phyloP scores from a whole-genome alignment of 2,113 vertebrate species.

The Sceloporus tristichus region DNA sequence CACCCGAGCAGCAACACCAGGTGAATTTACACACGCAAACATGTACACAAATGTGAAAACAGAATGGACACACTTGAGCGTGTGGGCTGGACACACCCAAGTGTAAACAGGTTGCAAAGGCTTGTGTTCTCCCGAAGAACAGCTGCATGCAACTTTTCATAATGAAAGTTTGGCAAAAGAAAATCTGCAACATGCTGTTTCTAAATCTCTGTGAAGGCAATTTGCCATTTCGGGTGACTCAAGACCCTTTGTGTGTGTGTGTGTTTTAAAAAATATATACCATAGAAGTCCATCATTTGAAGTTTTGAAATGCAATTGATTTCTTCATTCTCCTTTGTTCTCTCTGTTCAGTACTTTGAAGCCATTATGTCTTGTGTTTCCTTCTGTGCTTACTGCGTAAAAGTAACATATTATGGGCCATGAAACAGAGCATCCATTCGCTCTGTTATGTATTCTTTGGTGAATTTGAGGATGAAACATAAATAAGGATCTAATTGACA shows the following conservation, averaged over 20 bases:
- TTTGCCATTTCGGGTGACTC: neutral
- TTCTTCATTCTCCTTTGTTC: slow-evolving; percentile 8
- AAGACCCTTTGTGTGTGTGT: neutral
- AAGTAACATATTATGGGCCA: slow-evolving; percentile 9
- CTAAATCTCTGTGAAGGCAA: slow-evolving; percentile 13
- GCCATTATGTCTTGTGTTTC: slow-evolving; percentile 11
- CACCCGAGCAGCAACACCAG: too few species aligned
- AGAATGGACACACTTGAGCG: too few species aligned
- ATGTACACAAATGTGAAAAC: too few species aligned
- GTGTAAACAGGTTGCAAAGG: too few species aligned
- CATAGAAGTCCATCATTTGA: neutral
- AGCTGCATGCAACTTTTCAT: neutral
- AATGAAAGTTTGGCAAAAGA: neutral
- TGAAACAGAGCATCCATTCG: neutral
- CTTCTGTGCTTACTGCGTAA: slow-evolving; percentile 4
- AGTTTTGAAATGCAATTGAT: slow-evolving; percentile 2
- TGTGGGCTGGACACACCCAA: too few species aligned
- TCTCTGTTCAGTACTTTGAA: neutral
- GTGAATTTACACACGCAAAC: too few species aligned
- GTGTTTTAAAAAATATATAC: neutral
- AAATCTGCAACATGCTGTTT: neutral
- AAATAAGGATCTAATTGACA: slow-evolving; percentile 55
- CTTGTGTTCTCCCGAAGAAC: neutral
- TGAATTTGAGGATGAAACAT: slow-evolving; percentile 29
- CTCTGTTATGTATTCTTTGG: neutral